Evolutionary conservation across 2,888 invertebrate species (phyloP).

Genomic region (Stomorhina lunata): DNA sequence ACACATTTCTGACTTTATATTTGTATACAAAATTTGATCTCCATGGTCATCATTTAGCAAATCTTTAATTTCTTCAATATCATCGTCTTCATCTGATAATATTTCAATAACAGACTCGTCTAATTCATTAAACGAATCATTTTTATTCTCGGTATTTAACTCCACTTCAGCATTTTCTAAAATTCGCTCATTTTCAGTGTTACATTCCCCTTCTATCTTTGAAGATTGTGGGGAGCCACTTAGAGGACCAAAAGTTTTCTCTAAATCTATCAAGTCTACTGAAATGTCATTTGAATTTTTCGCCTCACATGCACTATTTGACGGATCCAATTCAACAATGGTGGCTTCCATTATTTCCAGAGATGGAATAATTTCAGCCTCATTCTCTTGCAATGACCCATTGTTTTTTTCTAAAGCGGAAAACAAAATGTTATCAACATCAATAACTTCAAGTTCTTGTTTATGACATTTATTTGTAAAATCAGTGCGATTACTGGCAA

Average conservation of each 20-base stretch:
- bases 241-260: conserved; percentile 62
- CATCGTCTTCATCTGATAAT: conserved; percentile 67
- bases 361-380: not conserved
- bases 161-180: conserved; percentile 1
- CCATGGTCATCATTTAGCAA: not conserved
- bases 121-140: not conserved
- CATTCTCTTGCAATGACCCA: not conserved
- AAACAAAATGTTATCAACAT: conserved; percentile 39
- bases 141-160: not conserved
- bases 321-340: not conserved
- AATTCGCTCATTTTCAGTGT: not conserved
- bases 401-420: conserved; percentile 5
- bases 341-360: not conserved
- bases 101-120: conserved; percentile 72
- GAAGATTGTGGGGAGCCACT: conserved; percentile 23
- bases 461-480: conserved; percentile 11
- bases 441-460: conserved; percentile 11
- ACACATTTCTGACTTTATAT: conserved; percentile 45
- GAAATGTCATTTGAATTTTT: conserved; percentile 61
- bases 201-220: not conserved
- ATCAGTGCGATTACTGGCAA: conserved; percentile 55
- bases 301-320: not conserved
- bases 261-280: conserved; percentile 70
- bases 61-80: conserved; percentile 12
- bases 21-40: not conserved